These are phyloP conservation scores for Rousettus madagascariensis DNA, from an alignment of 2,797 vertebrate genomes.

Conservation along the genomic window DNA sequence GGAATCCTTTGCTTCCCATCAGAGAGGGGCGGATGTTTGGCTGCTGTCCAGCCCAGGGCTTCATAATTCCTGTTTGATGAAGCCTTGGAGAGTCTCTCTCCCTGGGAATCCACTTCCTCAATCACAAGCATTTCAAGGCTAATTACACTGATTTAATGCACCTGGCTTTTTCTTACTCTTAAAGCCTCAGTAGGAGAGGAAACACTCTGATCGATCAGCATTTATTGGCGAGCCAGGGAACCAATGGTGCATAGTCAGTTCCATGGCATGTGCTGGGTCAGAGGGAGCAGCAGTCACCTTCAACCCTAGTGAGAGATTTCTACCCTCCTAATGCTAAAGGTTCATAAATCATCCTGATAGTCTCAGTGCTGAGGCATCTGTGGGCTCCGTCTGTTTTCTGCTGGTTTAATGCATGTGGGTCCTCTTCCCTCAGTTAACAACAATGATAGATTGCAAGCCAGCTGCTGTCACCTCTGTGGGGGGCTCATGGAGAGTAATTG, in stretches of 20 bases:
- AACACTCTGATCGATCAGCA: background rate
- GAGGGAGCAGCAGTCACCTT: background rate
- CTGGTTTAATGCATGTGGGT: background rate
- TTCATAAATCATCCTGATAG: background rate
- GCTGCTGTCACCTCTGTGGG: background rate
- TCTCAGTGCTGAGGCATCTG: background rate
- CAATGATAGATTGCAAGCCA: background rate
- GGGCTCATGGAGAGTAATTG: background rate
- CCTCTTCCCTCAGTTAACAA: background rate
- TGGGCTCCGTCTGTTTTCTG: background rate
- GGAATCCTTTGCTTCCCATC: conserved; percentile 68
- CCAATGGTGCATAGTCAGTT: background rate
- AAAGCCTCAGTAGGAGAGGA: conserved; percentile 28
- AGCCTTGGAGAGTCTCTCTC: conserved; percentile 55
- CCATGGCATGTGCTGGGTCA: background rate
- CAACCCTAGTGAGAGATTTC: background rate
- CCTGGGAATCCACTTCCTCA: conserved; percentile 53
- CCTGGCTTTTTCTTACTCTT: conserved; percentile 66
- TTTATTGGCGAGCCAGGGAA: background rate
- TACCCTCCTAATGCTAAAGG: background rate
- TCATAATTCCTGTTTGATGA: conserved; percentile 62
- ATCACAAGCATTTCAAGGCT: conserved; percentile 58
- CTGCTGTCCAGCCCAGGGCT: conserved; percentile 40
- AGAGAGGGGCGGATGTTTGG: conserved; percentile 64
- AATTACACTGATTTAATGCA: conserved; percentile 72